Base-by-base conservation (phyloP, 2,113 vertebrate species). In the Pteronura brasiliensis region DNA sequence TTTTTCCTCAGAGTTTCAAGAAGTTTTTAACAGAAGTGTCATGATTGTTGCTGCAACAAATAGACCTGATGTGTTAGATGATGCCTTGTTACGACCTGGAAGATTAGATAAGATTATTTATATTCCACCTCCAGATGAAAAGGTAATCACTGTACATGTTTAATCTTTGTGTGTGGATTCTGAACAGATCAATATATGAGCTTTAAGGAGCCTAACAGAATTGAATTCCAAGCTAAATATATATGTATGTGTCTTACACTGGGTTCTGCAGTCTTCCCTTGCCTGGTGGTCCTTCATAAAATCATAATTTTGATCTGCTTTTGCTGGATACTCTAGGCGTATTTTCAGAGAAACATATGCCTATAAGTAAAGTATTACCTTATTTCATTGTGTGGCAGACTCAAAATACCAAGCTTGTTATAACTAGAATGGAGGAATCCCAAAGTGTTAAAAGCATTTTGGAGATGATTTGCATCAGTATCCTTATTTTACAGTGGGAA, bases 41-140 rank as follows among this genome's bases (percentile, higher is more conserved):
- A 99, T 99, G 98, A 98, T 99, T 55, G 98, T 99, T 69, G 99
- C 99, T 10, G 99, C 99, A 84, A 99, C 99, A 88, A 99, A 99
- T 97, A 99, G 99, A 98, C 99, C 99, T 0, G 99, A 99, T 74
- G 98, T 98, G 79, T 92, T 99, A 96, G 99, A 99, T 98, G 99
- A 99, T 39, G 99, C 99, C 71, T 99, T 99, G 85, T 93, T 99
- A 95, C 99, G 99, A 39, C 99, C 99, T 4, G 99, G 99, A 36
- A 99, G 99, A 90, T 95, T 99, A 25, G 99, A 99, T 98, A 99
- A 99, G 96, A 97, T 99, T 76, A 99, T 99, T 82, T 99, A 99
- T 57, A 98, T 99, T 47, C 99, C 99, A 25, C 99, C 99, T 83
- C 99, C 99, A 21, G 99, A 99, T 98, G 98, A 98, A 34, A 98